Percentiles rank a stretch among this genome's conserved stretches.
Evolutionary conservation across 2,797 vertebrate genomes (phyloP).

Genomic region (Monodelphis domestica): DNA sequence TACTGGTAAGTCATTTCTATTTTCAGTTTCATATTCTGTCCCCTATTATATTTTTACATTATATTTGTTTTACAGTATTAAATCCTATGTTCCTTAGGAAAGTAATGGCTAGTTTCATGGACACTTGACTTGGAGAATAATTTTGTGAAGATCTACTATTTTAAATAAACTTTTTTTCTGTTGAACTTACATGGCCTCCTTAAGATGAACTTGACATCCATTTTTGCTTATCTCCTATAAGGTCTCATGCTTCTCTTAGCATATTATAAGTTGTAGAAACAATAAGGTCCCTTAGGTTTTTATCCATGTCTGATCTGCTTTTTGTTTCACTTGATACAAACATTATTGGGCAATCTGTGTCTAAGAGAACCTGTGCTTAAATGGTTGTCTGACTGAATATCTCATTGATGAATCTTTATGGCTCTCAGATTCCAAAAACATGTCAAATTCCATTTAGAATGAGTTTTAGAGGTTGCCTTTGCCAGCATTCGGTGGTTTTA

Average conservation of each 20-base stretch:
- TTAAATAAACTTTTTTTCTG: background rate
- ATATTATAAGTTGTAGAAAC: background rate
- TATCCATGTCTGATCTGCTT: background rate
- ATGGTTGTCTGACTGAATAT: background rate
- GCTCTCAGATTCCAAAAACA: background rate
- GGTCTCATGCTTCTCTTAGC: background rate
- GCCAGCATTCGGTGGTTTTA: background rate
- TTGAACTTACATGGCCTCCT: background rate
- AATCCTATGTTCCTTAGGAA: background rate
- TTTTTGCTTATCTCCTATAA: background rate
- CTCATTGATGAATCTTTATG: background rate
- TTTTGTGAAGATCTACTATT: background rate
- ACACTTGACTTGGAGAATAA: background rate
- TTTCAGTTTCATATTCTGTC: background rate
- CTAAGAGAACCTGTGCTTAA: background rate
- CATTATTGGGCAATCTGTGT: background rate
- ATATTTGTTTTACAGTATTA: background rate
- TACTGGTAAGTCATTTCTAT: too few relatives aligned
- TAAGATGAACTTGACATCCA: background rate
- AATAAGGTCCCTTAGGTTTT: background rate
- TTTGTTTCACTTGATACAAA: background rate
- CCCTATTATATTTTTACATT: background rate
- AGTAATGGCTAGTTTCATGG: background rate
- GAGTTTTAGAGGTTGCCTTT: background rate
- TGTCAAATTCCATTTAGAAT: fast-evolving